These are phyloP conservation scores for Chelonoidis abingdonii DNA, from an alignment of 2,113 vertebrate species.

Conservation along the genomic window DNA sequence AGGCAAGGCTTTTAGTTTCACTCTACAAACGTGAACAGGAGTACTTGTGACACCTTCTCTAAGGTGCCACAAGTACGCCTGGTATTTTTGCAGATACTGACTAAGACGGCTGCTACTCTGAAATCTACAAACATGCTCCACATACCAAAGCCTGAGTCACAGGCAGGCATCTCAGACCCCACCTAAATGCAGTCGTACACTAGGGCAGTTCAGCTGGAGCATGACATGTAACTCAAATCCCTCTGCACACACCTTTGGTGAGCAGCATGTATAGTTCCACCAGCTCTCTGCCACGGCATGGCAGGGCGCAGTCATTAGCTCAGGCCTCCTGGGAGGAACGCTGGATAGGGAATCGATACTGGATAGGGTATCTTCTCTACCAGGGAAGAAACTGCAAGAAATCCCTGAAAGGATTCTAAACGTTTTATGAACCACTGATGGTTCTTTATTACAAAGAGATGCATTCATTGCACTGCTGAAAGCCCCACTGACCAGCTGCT, in stretches of 20 bases:
- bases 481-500: neutral
- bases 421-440: neutral
- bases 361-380: neutral
- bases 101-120: no score
- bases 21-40: neutral
- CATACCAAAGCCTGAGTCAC: neutral
- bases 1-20: neutral
- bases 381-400: neutral
- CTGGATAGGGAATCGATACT: neutral
- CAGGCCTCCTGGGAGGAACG: neutral
- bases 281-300: neutral
- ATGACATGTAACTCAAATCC: neutral
- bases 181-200: neutral
- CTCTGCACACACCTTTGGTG: neutral
- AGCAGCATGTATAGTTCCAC: neutral
- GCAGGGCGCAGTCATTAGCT: neutral
- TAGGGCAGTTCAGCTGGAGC: neutral
- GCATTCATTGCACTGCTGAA: neutral
- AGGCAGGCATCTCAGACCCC: neutral
- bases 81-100: no score
- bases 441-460: neutral
- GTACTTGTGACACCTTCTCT: no score
- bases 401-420: neutral
- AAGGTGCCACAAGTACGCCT: no score
- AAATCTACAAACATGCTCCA: neutral